Evolutionary conservation across 2,113 vertebrate species (phyloP).

Genomic region (Pteropus alecto): DNA sequence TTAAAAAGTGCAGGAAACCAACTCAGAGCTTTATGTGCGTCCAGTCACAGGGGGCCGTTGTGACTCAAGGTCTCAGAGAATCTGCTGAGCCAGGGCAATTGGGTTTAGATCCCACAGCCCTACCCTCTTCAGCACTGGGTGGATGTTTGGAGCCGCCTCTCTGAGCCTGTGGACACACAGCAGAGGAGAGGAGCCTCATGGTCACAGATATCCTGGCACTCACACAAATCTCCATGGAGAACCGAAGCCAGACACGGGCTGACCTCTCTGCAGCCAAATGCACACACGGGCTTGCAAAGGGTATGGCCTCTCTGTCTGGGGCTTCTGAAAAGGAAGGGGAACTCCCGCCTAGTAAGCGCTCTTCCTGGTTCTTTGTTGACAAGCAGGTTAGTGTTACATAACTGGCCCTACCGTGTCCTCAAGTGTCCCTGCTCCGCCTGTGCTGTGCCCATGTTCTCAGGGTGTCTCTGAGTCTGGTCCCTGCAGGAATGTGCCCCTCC

Average conservation of each 20-base stretch:
- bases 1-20: neutral
- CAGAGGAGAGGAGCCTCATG: neutral
- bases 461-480: neutral
- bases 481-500: too few relatives aligned
- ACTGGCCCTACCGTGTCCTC: neutral
- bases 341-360: neutral
- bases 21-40: neutral
- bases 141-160: neutral
- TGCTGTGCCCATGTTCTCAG: neutral
- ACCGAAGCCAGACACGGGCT: neutral
- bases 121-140: neutral
- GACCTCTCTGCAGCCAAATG: neutral
- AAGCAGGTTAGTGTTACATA: neutral
- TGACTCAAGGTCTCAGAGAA: neutral
- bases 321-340: constrained; percentile 18
- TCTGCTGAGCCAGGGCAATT: neutral
- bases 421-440: neutral
- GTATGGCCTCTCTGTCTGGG: neutral
- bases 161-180: neutral
- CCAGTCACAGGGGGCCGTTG: neutral
- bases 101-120: neutral
- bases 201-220: neutral
- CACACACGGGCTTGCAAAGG: neutral
- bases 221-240: neutral
- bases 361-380: neutral